Evolutionary conservation across 2,113 vertebrate genomes (phyloP), one percentile per base, ranked within the genome.

Genomic region (Percina caprodes): DNA sequence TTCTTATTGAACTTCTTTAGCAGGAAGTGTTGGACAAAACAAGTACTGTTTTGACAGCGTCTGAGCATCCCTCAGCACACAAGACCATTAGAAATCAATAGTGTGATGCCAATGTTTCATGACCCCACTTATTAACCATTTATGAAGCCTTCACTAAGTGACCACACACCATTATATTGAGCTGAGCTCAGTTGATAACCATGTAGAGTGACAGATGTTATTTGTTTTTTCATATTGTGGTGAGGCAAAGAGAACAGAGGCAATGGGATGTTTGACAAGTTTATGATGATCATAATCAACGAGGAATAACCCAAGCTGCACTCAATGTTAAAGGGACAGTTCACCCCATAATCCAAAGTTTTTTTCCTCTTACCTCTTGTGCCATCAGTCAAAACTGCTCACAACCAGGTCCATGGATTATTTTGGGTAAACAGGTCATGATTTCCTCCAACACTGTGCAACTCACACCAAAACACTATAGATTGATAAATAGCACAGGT

Each of bases 91-190:
- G 12, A 78, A 69, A 86, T 91, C 83, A 78, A 92, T 89, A 61
- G 21, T 26, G 58, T 51, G 84, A 72, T 12, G 61, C 39, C 71
- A 60, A 78, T 78, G 80, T 70, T 72, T 77, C 70, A 62, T 62
- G 66, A 78, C 24, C 46, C n/a, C 74, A 77, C 71, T 78, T 77
- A 86, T 73, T 79, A 81, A 76, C 56, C 82, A 83, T 81, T 88
- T 79, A 83, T 69, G 77, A 86, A 85, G 70, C 80, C 54, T 67
- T 71, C 70, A 42, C 54, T 51, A 48, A 82, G 72, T 78, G 77
- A 65, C 75, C 83, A 3, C 70, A 56, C 2, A 2, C 51, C 18
- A 63, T 52, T 79, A 58, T 66, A 78, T 51, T 58, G 59, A 82
- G 21, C 71, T 24, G 30, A 59, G 54, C 68, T 68, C 51, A 26